phyloP scores from a whole-genome alignment of 2,888 invertebrate genomes.

The Andrena flavipes region DNA sequence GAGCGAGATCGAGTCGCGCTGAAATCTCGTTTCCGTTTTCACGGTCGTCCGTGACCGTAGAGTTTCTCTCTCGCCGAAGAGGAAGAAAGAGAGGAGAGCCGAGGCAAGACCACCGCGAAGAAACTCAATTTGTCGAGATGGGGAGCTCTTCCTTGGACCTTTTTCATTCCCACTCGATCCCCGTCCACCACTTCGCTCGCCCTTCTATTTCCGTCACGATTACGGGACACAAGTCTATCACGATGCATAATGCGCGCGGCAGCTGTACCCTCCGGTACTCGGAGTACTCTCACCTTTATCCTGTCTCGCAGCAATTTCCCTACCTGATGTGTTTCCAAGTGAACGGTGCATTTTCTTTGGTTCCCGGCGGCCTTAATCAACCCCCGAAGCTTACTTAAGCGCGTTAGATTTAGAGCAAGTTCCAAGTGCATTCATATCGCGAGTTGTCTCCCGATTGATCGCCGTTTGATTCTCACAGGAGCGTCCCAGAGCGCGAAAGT shows the following conservation, averaged over 20 bases:
- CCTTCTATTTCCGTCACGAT: slow-evolving; percentile 54
- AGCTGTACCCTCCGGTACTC: slow-evolving; percentile 27
- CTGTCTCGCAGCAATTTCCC: not conserved
- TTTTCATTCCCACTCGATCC: slow-evolving; percentile 22
- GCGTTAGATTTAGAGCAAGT: no score
- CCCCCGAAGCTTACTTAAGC: no score
- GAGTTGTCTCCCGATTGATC: not conserved
- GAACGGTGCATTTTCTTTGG: slow-evolving; percentile 7
- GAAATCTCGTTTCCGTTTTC: slow-evolving; percentile 64
- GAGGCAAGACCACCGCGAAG: slow-evolving; percentile 43
- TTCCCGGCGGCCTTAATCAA: slow-evolving; percentile 3
- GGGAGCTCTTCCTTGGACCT: slow-evolving; percentile 35
- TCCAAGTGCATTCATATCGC: no score
- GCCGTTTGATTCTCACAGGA: not conserved
- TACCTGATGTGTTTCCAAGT: not conserved
- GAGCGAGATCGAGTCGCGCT: slow-evolving; percentile 38
- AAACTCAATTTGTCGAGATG: slow-evolving; percentile 66
- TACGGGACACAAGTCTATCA: slow-evolving; percentile 50
- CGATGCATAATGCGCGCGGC: slow-evolving; percentile 55
- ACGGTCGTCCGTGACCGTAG: slow-evolving; percentile 29
- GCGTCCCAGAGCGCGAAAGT: not conserved
- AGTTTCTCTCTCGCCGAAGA: slow-evolving; percentile 21
- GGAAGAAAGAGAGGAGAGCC: slow-evolving; percentile 30
- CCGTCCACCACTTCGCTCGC: slow-evolving; percentile 20
- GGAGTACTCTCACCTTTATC: slow-evolving; percentile 20